Evolutionary conservation across 2,888 invertebrate species (phyloP).

Genomic region (Kryphioiulus occultus): DNA sequence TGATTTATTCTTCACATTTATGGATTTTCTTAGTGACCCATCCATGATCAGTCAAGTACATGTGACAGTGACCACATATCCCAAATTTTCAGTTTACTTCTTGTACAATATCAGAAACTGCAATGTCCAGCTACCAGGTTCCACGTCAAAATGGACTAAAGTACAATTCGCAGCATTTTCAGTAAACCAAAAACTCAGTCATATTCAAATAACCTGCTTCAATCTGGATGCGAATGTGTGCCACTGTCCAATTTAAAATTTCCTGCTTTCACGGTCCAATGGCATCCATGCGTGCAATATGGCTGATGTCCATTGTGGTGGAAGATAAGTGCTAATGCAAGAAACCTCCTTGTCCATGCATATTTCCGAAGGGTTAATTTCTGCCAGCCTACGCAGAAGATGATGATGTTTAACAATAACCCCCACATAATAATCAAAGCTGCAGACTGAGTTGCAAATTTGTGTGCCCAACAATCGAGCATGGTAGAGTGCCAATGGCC

Average conservation of each 20-base stretch:
- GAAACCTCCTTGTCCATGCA: neutral
- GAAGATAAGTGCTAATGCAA: slow-evolving; percentile 3
- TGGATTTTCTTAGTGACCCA: no score
- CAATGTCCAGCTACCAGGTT: no score
- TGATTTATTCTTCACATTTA: no score
- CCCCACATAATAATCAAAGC: slow-evolving; percentile 2
- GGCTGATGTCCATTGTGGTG: neutral
- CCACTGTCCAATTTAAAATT: neutral
- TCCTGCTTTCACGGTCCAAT: neutral
- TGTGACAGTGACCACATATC: no score
- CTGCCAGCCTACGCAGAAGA: neutral
- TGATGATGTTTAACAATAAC: slow-evolving; percentile 21
- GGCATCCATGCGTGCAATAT: slow-evolving; percentile 2
- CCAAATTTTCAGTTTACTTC: no score
- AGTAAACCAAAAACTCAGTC: neutral
- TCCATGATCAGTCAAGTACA: no score
- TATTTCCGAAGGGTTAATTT: slow-evolving; percentile 19
- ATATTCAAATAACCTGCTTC: no score
- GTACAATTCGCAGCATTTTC: no score
- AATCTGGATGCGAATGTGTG: neutral
- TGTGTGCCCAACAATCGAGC: neutral
- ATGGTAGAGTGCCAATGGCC: neutral
- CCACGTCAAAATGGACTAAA: no score
- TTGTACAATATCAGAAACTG: no score
- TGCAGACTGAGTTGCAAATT: slow-evolving; percentile 26